A percentile compares a stretch with the other conserved stretches of the same genome.
Conservation (phyloP, 2,888 invertebrate species). For the Hoplodrina blanda region DNA sequence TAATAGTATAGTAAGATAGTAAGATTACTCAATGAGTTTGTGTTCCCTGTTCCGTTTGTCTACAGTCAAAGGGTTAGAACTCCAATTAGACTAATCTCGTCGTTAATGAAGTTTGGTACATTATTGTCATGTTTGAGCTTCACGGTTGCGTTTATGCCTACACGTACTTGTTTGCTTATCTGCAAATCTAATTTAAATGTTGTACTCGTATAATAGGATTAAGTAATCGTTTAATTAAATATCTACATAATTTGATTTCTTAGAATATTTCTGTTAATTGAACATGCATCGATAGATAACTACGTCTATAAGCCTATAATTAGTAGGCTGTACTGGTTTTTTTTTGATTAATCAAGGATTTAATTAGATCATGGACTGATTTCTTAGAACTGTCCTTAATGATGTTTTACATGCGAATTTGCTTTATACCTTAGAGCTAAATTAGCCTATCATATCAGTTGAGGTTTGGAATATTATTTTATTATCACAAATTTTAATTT, state of each 20-base stretch:
- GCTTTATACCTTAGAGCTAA: background rate
- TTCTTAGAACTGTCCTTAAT: conserved; percentile 18
- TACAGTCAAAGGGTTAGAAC: background rate
- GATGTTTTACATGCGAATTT: background rate
- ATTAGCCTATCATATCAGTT: background rate
- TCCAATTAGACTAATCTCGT: background rate
- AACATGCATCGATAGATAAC: conserved; percentile 5
- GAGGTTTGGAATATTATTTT: background rate
- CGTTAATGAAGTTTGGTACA: conserved; percentile 1
- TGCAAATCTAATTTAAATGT: background rate
- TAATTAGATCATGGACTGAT: conserved; percentile 15
- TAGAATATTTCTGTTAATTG: conserved; percentile 17
- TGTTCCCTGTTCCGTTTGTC: conserved; percentile 9
- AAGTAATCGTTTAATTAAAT: conserved; percentile 8
- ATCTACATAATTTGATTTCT: conserved; percentile 21
- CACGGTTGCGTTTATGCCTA: background rate
- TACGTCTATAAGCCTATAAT: conserved; percentile 13
- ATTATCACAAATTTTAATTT: background rate
- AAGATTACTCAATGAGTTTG: background rate
- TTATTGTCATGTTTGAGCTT: background rate
- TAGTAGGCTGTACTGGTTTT: conserved; percentile 5
- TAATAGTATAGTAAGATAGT: too few species aligned
- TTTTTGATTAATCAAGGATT: conserved; percentile 11
- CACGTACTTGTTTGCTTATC: background rate
- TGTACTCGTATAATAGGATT: conserved; percentile 14